Evolutionary conservation across 2,888 invertebrate genomes (phyloP).

Genomic region (Hirtodrosophila cameraria): DNA sequence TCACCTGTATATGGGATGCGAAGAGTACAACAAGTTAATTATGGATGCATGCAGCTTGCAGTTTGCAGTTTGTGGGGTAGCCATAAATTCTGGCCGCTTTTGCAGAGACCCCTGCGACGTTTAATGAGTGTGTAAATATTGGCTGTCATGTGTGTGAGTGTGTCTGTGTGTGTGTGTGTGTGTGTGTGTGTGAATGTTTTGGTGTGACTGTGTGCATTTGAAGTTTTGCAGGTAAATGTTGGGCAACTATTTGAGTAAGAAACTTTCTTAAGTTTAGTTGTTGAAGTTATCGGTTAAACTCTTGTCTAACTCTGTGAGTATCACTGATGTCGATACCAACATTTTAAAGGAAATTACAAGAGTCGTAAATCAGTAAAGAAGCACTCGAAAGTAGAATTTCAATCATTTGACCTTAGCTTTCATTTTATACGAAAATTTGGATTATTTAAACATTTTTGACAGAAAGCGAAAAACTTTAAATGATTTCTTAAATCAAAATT

Average conservation of each 20-base stretch:
- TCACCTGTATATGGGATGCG: slow-evolving; percentile 30
- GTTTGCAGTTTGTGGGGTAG: slow-evolving; percentile 16
- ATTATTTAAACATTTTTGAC: no score
- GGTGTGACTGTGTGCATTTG: slow-evolving; percentile 17
- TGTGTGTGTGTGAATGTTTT: slow-evolving; percentile 18
- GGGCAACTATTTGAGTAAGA: slow-evolving; percentile 65
- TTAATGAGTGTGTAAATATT: slow-evolving; percentile 75
- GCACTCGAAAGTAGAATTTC: slow-evolving; percentile 4
- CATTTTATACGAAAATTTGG: neutral
- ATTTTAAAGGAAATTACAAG: slow-evolving; percentile 17
- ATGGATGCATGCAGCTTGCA: slow-evolving; percentile 66
- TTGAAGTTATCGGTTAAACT: slow-evolving; percentile 56
- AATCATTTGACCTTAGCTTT: slow-evolving; percentile 3
- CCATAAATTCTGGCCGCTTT: slow-evolving; percentile 64
- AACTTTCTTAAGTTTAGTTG: slow-evolving; percentile 47
- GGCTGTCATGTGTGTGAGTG: slow-evolving; percentile 10
- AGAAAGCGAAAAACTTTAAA: no score
- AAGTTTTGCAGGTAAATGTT: slow-evolving; percentile 53
- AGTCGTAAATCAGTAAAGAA: slow-evolving; percentile 27
- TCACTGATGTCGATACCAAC: slow-evolving; percentile 8
- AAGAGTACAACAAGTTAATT: slow-evolving; percentile 76
- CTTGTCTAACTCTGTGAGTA: slow-evolving; percentile 15
- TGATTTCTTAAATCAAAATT: no score
- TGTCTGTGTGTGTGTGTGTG: neutral
- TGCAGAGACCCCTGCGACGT: slow-evolving; percentile 44